Evolutionary conservation across 2,888 invertebrate genomes (phyloP).

Genomic region (Ischnura elegans): DNA sequence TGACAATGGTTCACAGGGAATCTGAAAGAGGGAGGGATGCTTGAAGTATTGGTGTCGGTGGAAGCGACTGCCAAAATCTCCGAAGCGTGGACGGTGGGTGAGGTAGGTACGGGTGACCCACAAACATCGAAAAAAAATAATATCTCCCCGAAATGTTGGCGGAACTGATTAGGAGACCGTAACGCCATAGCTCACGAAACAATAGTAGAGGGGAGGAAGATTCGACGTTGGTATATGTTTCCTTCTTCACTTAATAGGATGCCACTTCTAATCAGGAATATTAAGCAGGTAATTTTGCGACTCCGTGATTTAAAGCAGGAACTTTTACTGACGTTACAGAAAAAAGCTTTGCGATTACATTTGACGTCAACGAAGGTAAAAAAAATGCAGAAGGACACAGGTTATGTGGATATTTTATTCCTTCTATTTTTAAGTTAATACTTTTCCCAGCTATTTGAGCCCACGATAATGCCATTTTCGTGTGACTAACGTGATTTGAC

Average conservation of each 20-base stretch:
- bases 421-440: no score
- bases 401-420: no score
- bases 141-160: not conserved
- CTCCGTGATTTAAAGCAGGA: no score
- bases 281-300: no score
- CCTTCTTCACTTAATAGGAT: not conserved
- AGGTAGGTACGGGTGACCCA: conserved; percentile 49
- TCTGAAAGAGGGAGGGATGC: not conserved
- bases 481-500: no score
- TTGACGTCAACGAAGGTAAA: no score
- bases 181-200: not conserved
- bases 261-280: no score
- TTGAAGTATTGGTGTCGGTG: not conserved
- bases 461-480: no score
- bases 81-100: not conserved
- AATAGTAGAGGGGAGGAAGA: not conserved
- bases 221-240: not conserved
- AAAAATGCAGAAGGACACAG: no score
- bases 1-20: not conserved
- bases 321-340: no score
- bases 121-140: conserved; percentile 11
- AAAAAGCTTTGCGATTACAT: no score
- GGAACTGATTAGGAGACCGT: not conserved
- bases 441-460: no score
- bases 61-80: not conserved